These are phyloP conservation scores for Conopomorpha cramerella DNA, from an alignment of 1,140 invertebrate species.

Conservation along the genomic window DNA sequence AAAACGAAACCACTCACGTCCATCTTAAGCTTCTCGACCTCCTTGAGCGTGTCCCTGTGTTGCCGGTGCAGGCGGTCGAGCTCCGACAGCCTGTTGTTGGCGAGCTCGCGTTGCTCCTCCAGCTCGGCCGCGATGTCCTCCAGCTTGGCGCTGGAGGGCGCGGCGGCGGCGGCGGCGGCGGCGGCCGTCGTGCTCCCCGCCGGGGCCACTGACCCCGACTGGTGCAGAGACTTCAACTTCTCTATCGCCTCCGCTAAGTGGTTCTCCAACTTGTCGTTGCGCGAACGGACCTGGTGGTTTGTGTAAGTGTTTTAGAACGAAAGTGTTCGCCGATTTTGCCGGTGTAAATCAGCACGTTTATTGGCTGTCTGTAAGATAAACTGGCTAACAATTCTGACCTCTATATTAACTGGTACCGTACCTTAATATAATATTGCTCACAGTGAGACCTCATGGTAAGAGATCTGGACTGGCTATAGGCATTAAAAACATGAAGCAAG, in stretches of 20 bases:
- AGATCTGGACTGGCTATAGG: too few species aligned
- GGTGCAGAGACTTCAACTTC: constrained; percentile 85
- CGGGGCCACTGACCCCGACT: constrained; percentile 76
- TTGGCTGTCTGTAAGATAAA: too few species aligned
- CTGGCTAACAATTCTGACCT: too few species aligned
- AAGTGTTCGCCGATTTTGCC: too few species aligned
- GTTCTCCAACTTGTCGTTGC: constrained; percentile 91
- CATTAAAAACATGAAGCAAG: too few species aligned
- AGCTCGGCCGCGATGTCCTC: constrained; percentile 81
- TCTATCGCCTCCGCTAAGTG: constrained; percentile 87
- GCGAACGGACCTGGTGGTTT: constrained; percentile 66
- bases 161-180: constrained; percentile 44
- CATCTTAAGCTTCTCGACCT: constrained; percentile 96
- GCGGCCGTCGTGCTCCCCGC: constrained; percentile 51
- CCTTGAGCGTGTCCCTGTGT: constrained; percentile 89
- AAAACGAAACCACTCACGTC: constrained; percentile 74
- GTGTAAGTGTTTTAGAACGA: too few species aligned
- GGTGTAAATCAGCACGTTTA: too few species aligned
- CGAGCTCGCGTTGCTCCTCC: constrained; percentile 91
- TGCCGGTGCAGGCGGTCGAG: constrained; percentile 92
- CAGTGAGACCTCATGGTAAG: too few species aligned
- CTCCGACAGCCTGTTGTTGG: constrained; percentile 90
- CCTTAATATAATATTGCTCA: too few species aligned
- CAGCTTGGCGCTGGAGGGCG: constrained; percentile 72
- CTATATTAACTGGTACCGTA: too few species aligned